Evolutionary conservation across 1,140 invertebrate genomes (phyloP).

Genomic region (Notospermus geniculatus): DNA sequence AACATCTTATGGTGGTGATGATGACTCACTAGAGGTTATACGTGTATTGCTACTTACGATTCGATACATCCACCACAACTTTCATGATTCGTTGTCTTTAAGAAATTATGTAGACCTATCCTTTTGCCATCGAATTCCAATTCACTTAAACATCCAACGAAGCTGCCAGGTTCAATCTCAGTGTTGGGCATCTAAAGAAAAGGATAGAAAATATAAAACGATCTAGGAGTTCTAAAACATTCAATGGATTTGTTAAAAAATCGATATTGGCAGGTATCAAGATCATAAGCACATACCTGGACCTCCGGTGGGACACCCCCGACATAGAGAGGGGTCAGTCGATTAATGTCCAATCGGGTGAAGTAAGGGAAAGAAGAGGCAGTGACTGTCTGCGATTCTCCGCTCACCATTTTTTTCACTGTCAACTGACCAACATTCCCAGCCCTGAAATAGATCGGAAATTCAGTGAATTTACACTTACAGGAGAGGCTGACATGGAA

Average conservation of each 20-base stretch:
- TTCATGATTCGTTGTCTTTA: conserved; percentile 50
- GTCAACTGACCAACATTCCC: conserved; percentile 62
- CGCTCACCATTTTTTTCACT: conserved; percentile 54
- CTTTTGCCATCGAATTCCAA: conserved; percentile 72
- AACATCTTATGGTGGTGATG: not conserved
- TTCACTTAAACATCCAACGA: conserved; percentile 74
- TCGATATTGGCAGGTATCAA: too few species aligned
- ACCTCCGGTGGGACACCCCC: conserved; percentile 25
- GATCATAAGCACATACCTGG: conserved; percentile 19
- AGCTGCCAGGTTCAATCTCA: conserved; percentile 29
- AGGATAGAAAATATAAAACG: too few species aligned
- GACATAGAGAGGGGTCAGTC: conserved; percentile 30
- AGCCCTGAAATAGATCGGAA: conserved; percentile 49
- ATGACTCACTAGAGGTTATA: not conserved
- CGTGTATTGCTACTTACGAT: conserved; percentile 30
- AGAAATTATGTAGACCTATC: conserved; percentile 87
- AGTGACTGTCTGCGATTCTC: conserved; percentile 15
- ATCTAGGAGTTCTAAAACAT: too few species aligned
- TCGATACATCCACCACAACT: conserved; percentile 65
- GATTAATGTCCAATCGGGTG: conserved; percentile 59
- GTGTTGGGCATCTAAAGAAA: too few species aligned
- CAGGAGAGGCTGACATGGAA: not conserved
- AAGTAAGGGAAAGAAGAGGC: conserved; percentile 57
- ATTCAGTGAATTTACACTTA: not conserved
- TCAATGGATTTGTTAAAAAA: too few species aligned